Conservation (phyloP, 1,140 invertebrate species). For the Goniozus legneri region DNA sequence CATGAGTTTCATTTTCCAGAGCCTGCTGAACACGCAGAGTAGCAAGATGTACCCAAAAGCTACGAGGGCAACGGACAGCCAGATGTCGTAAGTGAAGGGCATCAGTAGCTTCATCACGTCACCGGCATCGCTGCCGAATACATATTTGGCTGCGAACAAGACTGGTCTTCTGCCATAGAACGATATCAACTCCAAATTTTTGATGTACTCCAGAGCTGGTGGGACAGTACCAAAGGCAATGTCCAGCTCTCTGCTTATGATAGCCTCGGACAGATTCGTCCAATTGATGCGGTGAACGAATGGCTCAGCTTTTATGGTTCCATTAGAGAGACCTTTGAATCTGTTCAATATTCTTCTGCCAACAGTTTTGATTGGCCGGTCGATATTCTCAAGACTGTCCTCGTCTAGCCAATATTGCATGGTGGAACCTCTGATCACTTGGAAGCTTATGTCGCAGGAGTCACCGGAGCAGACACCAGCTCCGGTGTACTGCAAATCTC, state of each 20-base stretch:
- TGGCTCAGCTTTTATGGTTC: no score
- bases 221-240: background rate
- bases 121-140: background rate
- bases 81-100: constrained; percentile 9
- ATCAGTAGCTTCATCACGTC: background rate
- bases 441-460: no score
- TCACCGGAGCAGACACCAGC: no score
- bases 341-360: no score
- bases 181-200: constrained; percentile 6
- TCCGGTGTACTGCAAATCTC: no score
- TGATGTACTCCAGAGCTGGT: background rate
- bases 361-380: no score
- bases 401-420: no score
- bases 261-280: background rate
- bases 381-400: no score
- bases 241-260: constrained; percentile 7
- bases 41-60: background rate
- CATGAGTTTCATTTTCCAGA: constrained; percentile 4
- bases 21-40: background rate
- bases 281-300: no score
- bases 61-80: constrained; percentile 3
- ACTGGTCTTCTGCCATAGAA: constrained; percentile 10
- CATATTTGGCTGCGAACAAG: constrained; percentile 2
- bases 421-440: no score
- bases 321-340: no score